These are phyloP conservation scores for Micromesistius poutassou DNA, from an alignment of 2,797 vertebrate species.

Conservation along the genomic window DNA sequence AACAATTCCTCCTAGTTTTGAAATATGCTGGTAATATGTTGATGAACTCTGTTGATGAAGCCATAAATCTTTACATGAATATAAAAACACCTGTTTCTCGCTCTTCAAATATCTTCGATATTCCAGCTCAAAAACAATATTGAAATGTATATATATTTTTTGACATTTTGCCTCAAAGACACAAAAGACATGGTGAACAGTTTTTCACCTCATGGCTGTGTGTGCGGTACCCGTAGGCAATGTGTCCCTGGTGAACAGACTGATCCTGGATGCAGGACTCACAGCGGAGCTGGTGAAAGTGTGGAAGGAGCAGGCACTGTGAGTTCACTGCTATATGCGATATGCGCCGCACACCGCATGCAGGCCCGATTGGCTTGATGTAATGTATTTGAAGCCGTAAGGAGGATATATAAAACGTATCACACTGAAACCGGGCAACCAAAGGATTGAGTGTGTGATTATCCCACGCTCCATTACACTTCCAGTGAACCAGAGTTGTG, in stretches of 20 bases:
- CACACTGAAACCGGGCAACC: neutral
- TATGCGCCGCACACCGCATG: neutral
- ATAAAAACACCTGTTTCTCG: neutral
- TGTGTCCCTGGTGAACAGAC: slow-evolving; percentile 78
- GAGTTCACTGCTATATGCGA: slow-evolving; percentile 62
- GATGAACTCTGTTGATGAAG: no score
- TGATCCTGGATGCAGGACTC: slow-evolving; percentile 90
- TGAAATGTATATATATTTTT: no score
- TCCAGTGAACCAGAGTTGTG: slow-evolving; percentile 28
- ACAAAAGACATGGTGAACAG: neutral
- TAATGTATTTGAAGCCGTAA: neutral
- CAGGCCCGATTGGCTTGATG: neutral
- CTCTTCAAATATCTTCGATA: neutral
- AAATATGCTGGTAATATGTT: no score
- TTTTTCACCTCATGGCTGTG: neutral
- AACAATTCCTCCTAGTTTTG: no score
- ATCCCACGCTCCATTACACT: slow-evolving; percentile 29
- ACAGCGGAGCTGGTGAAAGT: slow-evolving; percentile 85
- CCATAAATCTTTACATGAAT: no score
- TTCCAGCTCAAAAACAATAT: neutral
- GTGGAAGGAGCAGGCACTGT: slow-evolving; percentile 88
- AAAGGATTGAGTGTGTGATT: slow-evolving; percentile 13
- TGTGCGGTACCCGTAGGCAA: slow-evolving; percentile 52
- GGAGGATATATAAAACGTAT: neutral
- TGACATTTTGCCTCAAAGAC: no score